Base-by-base conservation (phyloP, 2,113 vertebrate species). In the Sander lucioperca region DNA sequence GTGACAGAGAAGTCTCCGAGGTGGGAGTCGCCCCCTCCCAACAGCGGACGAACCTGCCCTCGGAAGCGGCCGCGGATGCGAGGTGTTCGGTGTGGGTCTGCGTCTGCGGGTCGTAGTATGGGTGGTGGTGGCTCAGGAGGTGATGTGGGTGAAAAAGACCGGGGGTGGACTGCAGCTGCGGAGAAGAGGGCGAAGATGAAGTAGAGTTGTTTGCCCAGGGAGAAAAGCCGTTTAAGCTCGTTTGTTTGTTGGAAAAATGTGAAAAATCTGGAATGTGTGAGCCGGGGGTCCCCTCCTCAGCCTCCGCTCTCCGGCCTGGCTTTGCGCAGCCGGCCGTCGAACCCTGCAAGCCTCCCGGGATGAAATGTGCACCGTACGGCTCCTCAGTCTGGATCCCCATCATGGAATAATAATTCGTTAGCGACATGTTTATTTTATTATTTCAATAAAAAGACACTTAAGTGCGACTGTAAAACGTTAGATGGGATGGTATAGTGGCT, bases 321-420 rank as follows among this genome's bases (percentile, higher is more conserved):
- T 93, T 93, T 8, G 84, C 78, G 80, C 93, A 92, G 74, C 87
- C 86, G 78, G 81, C 87, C 81, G 91, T 36, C 86, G 93, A 80
- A 56, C 89, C 82, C 90, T 93, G 93, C 91, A 94, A 86, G 61
- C 92, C 90, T 80, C 91, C 92, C 79, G 89, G 88, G 89, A 93
- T 91, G 83, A 93, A 93, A 65, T 93, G 93, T 8, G 92, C 92
- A 30, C 91, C 91, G 83, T 92, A 94, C 80, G 92, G 89, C 88
- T 94, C 93, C 73, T 94, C 92, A 21, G 79, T 82, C 86, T 94
- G 92, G 58, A 94, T 89, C 82, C 92, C 92, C 92, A 94, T 93
- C 89, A 94, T 94, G 76, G 93, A 94, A 91, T 94, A 94, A 92
- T 94, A 94, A 94, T 94, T 94, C 83, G 92, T 94, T 93, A 94